These are phyloP conservation scores for Drosophila ironensis DNA, from an alignment of 1,140 invertebrate genomes.

Conservation along the genomic window DNA sequence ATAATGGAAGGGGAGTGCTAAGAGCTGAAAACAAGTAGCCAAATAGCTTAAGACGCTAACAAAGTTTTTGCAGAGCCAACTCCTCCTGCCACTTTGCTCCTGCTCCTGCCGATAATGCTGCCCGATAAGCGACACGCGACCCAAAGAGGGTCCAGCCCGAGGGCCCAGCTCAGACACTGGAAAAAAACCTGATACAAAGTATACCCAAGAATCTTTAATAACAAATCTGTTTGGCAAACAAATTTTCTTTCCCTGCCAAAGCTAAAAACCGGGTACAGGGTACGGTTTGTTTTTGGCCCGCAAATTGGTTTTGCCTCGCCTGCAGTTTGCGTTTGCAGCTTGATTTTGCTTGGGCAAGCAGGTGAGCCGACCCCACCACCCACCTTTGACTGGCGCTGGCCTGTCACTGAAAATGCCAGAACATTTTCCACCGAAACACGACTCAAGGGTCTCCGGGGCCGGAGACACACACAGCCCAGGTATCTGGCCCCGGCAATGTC, in stretches of 20 bases:
- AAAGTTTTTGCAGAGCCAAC: conserved; percentile 56
- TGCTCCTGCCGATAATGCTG: conserved; percentile 54
- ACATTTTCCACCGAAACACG: conserved; percentile 54
- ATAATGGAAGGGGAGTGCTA: neutral
- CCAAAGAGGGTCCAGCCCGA: conserved; percentile 30
- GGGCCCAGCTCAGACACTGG: neutral
- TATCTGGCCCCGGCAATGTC: conserved; percentile 42
- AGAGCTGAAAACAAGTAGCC: conserved; percentile 70
- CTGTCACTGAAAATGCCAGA: conserved; percentile 28
- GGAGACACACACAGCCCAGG: conserved; percentile 1
- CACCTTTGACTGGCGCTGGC: conserved; percentile 23
- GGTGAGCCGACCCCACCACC: conserved; percentile 39
- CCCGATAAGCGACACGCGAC: conserved; percentile 76
- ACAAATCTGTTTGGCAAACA: neutral
- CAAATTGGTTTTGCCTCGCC: conserved; percentile 62
- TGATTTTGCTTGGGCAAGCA: conserved; percentile 30
- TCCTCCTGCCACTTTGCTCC: conserved; percentile 1
- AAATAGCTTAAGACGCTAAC: conserved; percentile 76
- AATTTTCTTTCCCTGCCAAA: neutral
- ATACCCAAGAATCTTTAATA: neutral
- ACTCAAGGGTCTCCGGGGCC: conserved; percentile 15
- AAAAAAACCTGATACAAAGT: conserved; percentile 19
- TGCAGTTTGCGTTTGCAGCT: neutral
- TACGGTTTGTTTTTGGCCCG: conserved; percentile 73
- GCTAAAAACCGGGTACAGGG: conserved; percentile 23